Evolutionary conservation across 2,113 vertebrate species (phyloP).

Genomic region (Recurvirostra avosetta): DNA sequence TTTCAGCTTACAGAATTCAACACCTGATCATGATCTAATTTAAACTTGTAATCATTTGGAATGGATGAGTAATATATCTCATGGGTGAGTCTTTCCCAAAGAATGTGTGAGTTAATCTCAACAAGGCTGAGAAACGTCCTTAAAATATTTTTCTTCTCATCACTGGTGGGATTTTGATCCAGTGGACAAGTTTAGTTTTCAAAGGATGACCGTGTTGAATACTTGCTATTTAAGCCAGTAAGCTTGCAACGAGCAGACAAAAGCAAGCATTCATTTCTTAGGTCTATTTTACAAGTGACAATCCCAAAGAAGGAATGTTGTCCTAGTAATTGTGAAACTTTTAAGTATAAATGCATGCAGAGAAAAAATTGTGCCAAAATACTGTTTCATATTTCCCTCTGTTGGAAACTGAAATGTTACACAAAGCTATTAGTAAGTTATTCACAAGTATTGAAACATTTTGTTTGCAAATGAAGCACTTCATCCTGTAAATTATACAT

Average conservation of each 20-base stretch:
- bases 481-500: slow-evolving; percentile 56
- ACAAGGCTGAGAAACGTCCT: background rate
- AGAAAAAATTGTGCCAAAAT: slow-evolving; percentile 36
- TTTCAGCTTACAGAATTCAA: background rate
- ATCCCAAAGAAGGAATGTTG: slow-evolving; percentile 64
- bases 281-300: slow-evolving; percentile 21
- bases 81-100: slow-evolving; percentile 7
- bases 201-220: background rate
- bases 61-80: slow-evolving; percentile 5
- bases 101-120: background rate
- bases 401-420: slow-evolving; percentile 39
- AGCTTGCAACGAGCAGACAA: background rate
- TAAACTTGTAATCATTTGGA: slow-evolving; percentile 14
- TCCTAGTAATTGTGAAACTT: slow-evolving; percentile 46
- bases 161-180: background rate
- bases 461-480: slow-evolving; percentile 54
- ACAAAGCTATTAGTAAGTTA: slow-evolving; percentile 46
- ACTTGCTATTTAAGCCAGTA: slow-evolving; percentile 5
- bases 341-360: slow-evolving; percentile 52
- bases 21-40: background rate
- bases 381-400: slow-evolving; percentile 28
- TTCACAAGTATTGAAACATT: slow-evolving; percentile 2
- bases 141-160: background rate
- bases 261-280: slow-evolving; percentile 18
- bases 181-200: background rate